Evolutionary conservation across 2,888 invertebrate species (phyloP).

Genomic region (Proisotoma minuta): DNA sequence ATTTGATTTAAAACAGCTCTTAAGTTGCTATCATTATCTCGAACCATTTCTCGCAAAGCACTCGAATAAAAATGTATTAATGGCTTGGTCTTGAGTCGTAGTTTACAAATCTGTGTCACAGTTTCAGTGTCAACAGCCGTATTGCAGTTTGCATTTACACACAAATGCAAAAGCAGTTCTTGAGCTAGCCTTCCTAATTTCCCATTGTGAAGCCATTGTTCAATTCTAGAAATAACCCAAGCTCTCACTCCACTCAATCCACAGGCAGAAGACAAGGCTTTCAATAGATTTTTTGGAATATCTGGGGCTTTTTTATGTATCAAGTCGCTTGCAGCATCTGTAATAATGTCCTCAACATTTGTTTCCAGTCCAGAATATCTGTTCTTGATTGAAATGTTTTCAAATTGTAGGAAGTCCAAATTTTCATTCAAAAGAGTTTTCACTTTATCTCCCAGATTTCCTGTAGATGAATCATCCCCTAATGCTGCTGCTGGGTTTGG

Average conservation of each 20-base stretch:
- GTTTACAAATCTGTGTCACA: slow-evolving; percentile 77
- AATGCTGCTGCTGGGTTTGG: slow-evolving; percentile 24
- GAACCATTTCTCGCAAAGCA: slow-evolving; percentile 83
- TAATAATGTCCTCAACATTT: slow-evolving; percentile 29
- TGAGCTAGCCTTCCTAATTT: slow-evolving; percentile 88
- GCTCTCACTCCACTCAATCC: slow-evolving; percentile 51
- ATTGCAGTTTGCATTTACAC: slow-evolving; percentile 67
- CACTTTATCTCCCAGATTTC: neutral
- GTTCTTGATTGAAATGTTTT: neutral
- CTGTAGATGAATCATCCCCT: slow-evolving; percentile 15
- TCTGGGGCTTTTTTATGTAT: slow-evolving; percentile 43
- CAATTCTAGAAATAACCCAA: slow-evolving; percentile 33
- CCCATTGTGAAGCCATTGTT: slow-evolving; percentile 60
- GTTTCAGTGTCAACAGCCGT: slow-evolving; percentile 71
- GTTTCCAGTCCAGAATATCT: slow-evolving; percentile 23
- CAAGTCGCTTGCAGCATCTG: slow-evolving; percentile 34
- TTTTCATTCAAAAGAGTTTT: neutral
- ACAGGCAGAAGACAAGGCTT: slow-evolving; percentile 32
- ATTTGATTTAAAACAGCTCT: slow-evolving; percentile 81
- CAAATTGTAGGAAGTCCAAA: slow-evolving; percentile 3
- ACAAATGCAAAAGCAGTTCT: slow-evolving; percentile 83
- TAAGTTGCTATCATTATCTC: slow-evolving; percentile 75
- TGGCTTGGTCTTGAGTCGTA: slow-evolving; percentile 89
- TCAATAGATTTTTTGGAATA: slow-evolving; percentile 39
- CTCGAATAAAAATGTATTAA: slow-evolving; percentile 81